A percentile compares a stretch with the other conserved stretches of the same genome.
These are phyloP conservation scores for Ephydatia muelleri DNA, from an alignment of 37 sponge, comb jelly and placozoan genomes.

Conservation along the genomic window DNA sequence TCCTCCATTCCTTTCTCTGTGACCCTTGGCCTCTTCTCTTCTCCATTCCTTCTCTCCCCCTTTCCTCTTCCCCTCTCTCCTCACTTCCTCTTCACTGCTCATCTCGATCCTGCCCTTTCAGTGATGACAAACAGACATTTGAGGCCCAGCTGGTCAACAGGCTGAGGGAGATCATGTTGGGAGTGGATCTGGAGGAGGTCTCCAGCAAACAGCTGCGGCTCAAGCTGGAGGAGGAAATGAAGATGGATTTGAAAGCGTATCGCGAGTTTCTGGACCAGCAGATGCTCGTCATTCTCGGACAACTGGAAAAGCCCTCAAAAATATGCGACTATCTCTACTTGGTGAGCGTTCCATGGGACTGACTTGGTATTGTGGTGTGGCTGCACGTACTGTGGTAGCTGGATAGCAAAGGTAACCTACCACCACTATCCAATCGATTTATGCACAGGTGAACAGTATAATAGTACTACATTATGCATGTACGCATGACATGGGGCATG, in stretches of 20 bases:
- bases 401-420: too few species aligned
- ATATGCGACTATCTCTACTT: conserved; percentile 93
- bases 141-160: conserved; percentile 43
- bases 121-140: conserved; percentile 15
- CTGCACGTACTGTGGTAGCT: not conserved
- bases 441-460: too few species aligned
- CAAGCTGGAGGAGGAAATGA: conserved; percentile 71
- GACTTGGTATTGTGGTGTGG: not conserved
- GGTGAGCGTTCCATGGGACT: conserved; percentile 31
- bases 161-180: conserved; percentile 76
- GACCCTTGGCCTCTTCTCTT: not conserved
- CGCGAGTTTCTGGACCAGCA: conserved; percentile 81
- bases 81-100: too few species aligned
- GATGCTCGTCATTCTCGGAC: conserved; percentile 87
- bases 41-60: not conserved
- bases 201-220: conserved; percentile 72
- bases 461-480: too few species aligned
- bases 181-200: conserved; percentile 77
- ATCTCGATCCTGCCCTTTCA: not conserved
- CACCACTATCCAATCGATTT: too few species aligned
- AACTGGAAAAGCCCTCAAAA: conserved; percentile 87
- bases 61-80: too few species aligned
- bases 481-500: too few species aligned
- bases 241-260: conserved; percentile 74
- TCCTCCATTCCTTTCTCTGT: not conserved